A percentile compares a stretch with the other conserved stretches of the same genome.
These are phyloP conservation scores for Pomacea canaliculata DNA, from an alignment of 2,888 invertebrate genomes.

Conservation along the genomic window DNA sequence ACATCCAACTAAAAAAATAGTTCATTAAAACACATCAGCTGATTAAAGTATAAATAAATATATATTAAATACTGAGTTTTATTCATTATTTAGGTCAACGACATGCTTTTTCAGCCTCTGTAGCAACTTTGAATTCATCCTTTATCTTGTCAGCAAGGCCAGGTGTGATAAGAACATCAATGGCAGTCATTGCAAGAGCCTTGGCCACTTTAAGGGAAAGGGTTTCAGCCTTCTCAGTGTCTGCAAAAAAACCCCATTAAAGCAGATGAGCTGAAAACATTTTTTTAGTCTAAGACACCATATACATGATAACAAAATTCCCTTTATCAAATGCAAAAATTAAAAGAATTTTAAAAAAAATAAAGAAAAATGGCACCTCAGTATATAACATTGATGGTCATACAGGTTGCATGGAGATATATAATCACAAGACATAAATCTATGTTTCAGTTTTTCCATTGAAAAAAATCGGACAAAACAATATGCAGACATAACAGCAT, in stretches of 20 bases:
- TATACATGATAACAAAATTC: too few relatives aligned
- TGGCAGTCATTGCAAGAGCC: constrained; percentile 50
- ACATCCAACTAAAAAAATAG: too few relatives aligned
- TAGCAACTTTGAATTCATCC: constrained; percentile 37
- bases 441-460: too few relatives aligned
- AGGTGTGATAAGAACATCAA: constrained; percentile 47
- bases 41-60: too few relatives aligned
- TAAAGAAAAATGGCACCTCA: not conserved
- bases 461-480: too few relatives aligned
- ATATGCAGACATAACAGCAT: too few relatives aligned
- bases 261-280: not conserved
- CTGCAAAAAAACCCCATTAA: constrained; percentile 30
- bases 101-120: too few relatives aligned
- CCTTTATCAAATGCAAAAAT: not conserved
- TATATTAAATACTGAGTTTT: too few relatives aligned
- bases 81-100: too few relatives aligned
- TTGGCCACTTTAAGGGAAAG: constrained; percentile 47
- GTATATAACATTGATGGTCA: not conserved
- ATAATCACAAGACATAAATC: too few relatives aligned
- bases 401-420: too few relatives aligned
- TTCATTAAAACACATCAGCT: too few relatives aligned
- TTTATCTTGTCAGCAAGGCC: constrained; percentile 39
- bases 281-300: not conserved
- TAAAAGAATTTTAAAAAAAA: not conserved
- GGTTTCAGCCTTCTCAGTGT: constrained; percentile 42